Evolutionary conservation across 2,797 vertebrate genomes (phyloP).

Genomic region (Syndactyla subalaris): DNA sequence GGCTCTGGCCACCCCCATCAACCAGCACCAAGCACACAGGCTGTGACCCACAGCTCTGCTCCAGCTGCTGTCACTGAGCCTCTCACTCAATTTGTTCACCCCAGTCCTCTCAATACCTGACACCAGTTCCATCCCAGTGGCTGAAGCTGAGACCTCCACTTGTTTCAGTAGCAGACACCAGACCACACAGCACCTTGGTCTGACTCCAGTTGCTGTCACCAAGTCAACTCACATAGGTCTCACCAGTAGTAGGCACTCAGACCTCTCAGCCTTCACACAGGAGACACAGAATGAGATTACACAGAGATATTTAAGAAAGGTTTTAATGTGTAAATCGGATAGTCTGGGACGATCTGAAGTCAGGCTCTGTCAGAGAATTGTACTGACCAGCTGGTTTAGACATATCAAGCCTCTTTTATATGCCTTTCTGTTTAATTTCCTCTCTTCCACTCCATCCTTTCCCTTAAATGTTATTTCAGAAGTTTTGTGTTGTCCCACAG

Average conservation of each 20-base stretch:
- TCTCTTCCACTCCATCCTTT: not conserved
- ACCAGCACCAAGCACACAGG: accelerated
- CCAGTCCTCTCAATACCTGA: not conserved
- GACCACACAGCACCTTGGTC: not conserved
- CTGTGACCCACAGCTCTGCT: not conserved
- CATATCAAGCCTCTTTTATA: accelerated
- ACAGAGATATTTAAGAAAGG: not conserved
- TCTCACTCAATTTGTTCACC: not conserved
- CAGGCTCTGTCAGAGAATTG: not conserved
- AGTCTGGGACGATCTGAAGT: accelerated
- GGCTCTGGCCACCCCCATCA: not conserved
- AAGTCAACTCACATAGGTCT: not conserved
- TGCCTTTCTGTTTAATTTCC: not conserved
- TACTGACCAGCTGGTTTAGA: not conserved
- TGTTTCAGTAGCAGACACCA: not conserved
- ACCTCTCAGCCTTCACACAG: not conserved
- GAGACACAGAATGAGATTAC: not conserved
- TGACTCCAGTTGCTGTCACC: accelerated
- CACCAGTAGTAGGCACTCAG: not conserved
- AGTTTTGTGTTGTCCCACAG: not conserved
- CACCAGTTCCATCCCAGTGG: not conserved
- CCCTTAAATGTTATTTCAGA: not conserved
- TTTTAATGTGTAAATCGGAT: not conserved
- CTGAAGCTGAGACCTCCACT: not conserved
- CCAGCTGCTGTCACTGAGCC: accelerated